phyloP scores from a whole-genome alignment of 2,888 invertebrate genomes.

The Himalopsyche kuldschensis region DNA sequence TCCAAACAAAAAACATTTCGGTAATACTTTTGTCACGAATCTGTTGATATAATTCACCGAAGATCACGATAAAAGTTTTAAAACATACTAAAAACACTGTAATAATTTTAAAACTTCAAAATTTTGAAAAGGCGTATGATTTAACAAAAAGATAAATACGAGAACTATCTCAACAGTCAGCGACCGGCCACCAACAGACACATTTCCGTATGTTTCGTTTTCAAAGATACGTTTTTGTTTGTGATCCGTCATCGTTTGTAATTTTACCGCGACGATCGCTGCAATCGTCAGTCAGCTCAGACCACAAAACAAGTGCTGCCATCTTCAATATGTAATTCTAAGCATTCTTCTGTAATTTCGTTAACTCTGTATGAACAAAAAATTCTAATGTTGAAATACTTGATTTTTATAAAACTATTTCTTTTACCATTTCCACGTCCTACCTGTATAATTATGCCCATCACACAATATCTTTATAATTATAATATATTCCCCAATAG shows the following conservation, averaged over 20 bases:
- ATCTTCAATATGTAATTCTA: neutral
- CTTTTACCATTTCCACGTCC: too few species aligned
- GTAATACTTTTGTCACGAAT: neutral
- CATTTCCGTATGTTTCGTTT: constrained; percentile 25
- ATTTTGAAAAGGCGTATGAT: constrained; percentile 18
- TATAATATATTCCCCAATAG: too few species aligned
- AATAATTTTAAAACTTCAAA: constrained; percentile 19
- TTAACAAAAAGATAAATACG: constrained; percentile 30
- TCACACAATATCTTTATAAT: too few species aligned
- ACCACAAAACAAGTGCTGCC: neutral
- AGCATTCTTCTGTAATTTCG: too few species aligned
- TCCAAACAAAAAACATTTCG: constrained; percentile 29
- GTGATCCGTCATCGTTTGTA: neutral
- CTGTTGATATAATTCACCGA: neutral
- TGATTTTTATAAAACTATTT: too few species aligned
- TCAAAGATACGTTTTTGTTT: constrained; percentile 2
- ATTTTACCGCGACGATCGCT: constrained; percentile 12
- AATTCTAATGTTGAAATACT: too few species aligned
- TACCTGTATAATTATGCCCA: too few species aligned
- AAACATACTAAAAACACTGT: constrained; percentile 25
- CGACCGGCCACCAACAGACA: constrained; percentile 26
- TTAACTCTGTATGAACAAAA: too few species aligned
- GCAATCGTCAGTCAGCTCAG: neutral
- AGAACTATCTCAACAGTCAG: constrained; percentile 22
- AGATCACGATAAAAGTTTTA: neutral